A percentile compares a stretch with the other conserved stretches of the same genome.
phyloP scores from a whole-genome alignment of 2,113 vertebrate genomes.

The Gyps fulvus region DNA sequence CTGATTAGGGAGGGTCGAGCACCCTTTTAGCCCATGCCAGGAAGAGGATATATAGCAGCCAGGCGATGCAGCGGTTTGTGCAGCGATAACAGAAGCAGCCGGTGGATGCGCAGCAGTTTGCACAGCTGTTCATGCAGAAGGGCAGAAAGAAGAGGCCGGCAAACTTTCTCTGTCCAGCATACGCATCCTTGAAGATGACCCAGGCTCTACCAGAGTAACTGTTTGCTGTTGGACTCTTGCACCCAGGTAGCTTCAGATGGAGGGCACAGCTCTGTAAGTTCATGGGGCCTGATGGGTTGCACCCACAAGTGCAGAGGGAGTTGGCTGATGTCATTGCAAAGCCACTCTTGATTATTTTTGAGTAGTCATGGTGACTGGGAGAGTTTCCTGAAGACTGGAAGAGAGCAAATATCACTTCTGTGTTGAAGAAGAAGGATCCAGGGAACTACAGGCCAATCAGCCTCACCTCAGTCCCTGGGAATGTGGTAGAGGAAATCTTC shows the following conservation, averaged over 20 bases:
- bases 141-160: not conserved
- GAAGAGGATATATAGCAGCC: not conserved
- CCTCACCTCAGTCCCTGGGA: not conserved
- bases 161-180: not conserved
- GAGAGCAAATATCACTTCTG: not conserved
- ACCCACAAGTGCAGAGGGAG: not conserved
- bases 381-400: not conserved
- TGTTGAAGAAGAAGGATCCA: not conserved
- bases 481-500: not conserved
- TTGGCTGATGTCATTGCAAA: not conserved
- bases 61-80: not conserved
- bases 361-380: not conserved
- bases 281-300: not conserved
- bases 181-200: not conserved
- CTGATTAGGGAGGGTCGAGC: not conserved
- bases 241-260: not conserved
- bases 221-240: not conserved
- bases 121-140: not conserved
- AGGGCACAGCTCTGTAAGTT: not conserved
- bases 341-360: not conserved
- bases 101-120: not conserved
- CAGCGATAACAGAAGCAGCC: not conserved
- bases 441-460: not conserved
- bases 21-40: not conserved
- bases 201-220: rapidly evolving